Evolutionary conservation across 2,888 invertebrate genomes (phyloP).

Genomic region (Troides helena): DNA sequence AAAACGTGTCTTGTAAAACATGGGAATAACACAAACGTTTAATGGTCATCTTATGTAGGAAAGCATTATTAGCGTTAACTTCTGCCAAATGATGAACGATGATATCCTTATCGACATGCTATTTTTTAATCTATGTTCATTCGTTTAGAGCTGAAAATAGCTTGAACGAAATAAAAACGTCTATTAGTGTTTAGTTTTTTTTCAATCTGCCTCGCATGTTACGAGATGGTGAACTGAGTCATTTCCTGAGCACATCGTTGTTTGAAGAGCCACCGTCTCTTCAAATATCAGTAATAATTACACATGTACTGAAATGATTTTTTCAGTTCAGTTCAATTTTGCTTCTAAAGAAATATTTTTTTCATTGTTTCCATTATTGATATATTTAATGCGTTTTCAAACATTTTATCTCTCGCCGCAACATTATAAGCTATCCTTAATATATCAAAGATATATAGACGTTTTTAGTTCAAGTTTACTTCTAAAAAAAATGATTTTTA

Average conservation of each 20-base stretch:
- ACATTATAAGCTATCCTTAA: too few relatives aligned
- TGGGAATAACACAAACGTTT: slow-evolving; percentile 31
- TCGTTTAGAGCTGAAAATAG: slow-evolving; percentile 23
- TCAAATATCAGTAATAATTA: slow-evolving; percentile 49
- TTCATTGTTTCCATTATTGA: too few relatives aligned
- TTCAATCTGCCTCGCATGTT: slow-evolving; percentile 33
- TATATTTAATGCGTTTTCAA: too few relatives aligned
- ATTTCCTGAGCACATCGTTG: slow-evolving; percentile 50
- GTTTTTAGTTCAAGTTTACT: too few relatives aligned
- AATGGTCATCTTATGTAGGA: slow-evolving; percentile 33
- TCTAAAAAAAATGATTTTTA: too few relatives aligned
- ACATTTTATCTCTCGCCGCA: too few relatives aligned
- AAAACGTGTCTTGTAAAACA: too few relatives aligned
- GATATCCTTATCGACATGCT: background rate
- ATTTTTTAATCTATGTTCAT: background rate
- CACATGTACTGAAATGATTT: slow-evolving; percentile 15
- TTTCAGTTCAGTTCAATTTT: background rate
- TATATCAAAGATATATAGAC: too few relatives aligned
- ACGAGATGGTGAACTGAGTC: slow-evolving; percentile 49
- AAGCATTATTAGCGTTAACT: slow-evolving; percentile 13
- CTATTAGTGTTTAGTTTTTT: slow-evolving; percentile 26
- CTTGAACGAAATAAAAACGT: background rate
- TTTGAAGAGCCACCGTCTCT: slow-evolving; percentile 47
- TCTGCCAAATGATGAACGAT: background rate
- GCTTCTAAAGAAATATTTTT: too few relatives aligned